Evolutionary conservation across 2,113 vertebrate genomes (phyloP), one percentile per base, ranked within the genome.

Genomic region (Pholis gunnellus): DNA sequence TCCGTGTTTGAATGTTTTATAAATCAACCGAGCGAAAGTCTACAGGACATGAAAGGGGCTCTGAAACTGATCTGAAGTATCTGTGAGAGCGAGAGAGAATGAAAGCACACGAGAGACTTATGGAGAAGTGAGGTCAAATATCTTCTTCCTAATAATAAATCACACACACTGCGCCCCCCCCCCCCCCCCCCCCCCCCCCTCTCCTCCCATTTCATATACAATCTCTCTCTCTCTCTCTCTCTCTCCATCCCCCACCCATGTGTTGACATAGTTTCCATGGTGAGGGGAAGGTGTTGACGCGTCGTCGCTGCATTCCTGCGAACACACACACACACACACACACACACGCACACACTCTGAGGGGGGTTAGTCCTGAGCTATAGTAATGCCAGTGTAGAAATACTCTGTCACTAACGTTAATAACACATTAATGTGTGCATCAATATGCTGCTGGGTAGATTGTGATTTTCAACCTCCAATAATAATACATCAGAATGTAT

Each of bases 261-360:
- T 90, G 82, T 92, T 91, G 88, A 92, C 89, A 91, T 48, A 78
- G 91, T 92, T 86, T 84, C 89, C 89, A 92, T 91, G 85, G 89
- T 56, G 88, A 92, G 80, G 27, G 46, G 60, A 66, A 81, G 76
- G 85, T 70, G 86, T 75, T 82, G 82, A 84, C 15, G 63, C 83
- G 86, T 68, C 72, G 64, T 75, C 0, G 0, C 71, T 78, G 83
- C 85, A 86, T 89, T 90, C 87, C 87, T 78, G 46, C 2, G 34
- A 34, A 40, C 56, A 7, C 17, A 50, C 46, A 20, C 46, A 20
- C 46, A 50, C 46, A 71, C 38, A 18, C 40, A 9, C 64, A 18
- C 52, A 56, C 65, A 68, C 83, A 3, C 75, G 15, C 83, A 65
- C 89, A 73, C 78, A 82, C 81, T 83, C 81, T 84, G 7, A 11